phyloP scores from a whole-genome alignment of 2,113 vertebrate genomes.

The Agelaius tricolor region DNA sequence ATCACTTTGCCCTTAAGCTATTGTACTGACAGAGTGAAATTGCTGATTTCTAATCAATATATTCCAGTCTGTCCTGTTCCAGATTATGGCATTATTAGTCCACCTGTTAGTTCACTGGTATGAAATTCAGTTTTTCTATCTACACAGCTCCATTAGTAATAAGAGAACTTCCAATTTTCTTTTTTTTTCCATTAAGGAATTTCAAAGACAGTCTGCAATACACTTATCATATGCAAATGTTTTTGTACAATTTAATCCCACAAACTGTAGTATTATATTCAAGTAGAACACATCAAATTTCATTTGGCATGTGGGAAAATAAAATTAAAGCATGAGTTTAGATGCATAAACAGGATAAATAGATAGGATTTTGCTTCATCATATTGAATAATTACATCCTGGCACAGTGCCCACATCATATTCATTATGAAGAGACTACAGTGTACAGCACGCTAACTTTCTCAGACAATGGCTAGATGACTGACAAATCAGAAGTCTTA shows the following conservation, averaged over 20 bases:
- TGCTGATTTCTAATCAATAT: neutral
- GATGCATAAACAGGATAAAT: conserved; percentile 26
- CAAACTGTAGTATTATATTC: neutral
- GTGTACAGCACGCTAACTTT: neutral
- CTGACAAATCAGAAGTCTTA: neutral
- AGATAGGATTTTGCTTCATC: conserved; percentile 5
- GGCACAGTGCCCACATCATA: neutral
- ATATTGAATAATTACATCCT: neutral
- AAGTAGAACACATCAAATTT: conserved; percentile 16
- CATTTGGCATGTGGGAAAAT: conserved; percentile 22
- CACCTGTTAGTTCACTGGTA: neutral
- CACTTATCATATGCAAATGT: neutral
- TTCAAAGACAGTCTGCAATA: neutral
- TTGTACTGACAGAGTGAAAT: neutral
- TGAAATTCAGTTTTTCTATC: neutral
- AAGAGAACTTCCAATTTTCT: neutral
- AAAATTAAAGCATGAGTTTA: conserved; percentile 4
- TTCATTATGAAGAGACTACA: neutral
- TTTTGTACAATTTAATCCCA: neutral
- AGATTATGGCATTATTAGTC: neutral
- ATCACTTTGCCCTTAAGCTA: neutral
- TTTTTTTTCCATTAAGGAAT: neutral
- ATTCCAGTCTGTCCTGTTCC: neutral
- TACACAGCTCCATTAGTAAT: neutral
- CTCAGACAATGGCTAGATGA: neutral